These are phyloP conservation scores for Acholoe squamosa DNA, from an alignment of 2,888 invertebrate genomes.

Conservation along the genomic window DNA sequence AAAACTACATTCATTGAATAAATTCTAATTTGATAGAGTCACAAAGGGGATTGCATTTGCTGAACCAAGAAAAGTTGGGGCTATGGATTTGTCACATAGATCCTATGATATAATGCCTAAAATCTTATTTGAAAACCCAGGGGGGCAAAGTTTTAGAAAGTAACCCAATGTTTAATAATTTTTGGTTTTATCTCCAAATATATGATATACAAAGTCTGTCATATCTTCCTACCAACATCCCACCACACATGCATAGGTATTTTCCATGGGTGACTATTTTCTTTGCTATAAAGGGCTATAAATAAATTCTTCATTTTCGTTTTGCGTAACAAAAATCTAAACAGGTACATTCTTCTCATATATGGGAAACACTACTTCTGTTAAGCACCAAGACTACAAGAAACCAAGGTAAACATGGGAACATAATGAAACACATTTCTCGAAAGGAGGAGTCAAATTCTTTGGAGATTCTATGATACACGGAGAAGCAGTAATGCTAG, in stretches of 20 bases:
- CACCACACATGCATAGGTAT: neutral
- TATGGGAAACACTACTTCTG: neutral
- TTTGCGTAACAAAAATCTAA: neutral
- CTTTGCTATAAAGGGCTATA: constrained; percentile 10
- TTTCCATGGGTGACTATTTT: neutral
- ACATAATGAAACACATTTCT: neutral
- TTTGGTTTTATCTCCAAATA: too few species aligned
- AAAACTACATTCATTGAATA: too few species aligned
- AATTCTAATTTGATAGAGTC: too few species aligned
- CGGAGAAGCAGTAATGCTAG: neutral
- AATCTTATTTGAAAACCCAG: too few species aligned
- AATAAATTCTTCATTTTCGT: neutral
- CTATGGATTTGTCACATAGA: too few species aligned
- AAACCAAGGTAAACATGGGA: neutral
- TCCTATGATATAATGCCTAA: too few species aligned
- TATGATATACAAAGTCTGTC: too few species aligned
- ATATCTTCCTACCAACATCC: neutral
- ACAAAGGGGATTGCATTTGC: too few species aligned
- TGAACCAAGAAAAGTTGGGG: too few species aligned
- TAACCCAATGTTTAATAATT: too few species aligned
- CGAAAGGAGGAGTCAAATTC: neutral
- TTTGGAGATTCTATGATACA: neutral
- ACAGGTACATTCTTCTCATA: neutral
- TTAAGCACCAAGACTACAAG: constrained; percentile 25
- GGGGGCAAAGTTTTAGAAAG: too few species aligned